Evolutionary conservation across 2,888 invertebrate species (phyloP).

Genomic region (Cerastis leucographa): DNA sequence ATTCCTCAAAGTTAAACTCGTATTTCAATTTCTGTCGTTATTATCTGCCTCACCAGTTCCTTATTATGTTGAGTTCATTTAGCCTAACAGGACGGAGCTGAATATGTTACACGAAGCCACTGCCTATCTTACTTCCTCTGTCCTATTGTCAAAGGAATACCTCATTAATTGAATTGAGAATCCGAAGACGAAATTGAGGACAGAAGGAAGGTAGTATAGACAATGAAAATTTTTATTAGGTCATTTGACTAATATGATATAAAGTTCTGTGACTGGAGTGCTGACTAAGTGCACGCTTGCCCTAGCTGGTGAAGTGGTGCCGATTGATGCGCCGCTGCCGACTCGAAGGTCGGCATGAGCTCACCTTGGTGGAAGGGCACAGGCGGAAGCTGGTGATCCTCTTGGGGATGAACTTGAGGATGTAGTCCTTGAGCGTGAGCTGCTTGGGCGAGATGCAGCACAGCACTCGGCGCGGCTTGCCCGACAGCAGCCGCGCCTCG

Average conservation of each 20-base stretch:
- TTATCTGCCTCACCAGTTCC: background rate
- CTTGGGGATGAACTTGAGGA: slow-evolving; percentile 98
- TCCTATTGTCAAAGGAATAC: background rate
- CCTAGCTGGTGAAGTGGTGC: no score
- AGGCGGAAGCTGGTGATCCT: slow-evolving; percentile 97
- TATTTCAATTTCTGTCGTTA: background rate
- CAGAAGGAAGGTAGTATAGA: background rate
- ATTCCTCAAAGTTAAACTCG: background rate
- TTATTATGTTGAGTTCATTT: background rate
- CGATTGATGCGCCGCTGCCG: no score
- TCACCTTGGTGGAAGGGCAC: slow-evolving; percentile 98
- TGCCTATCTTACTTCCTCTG: background rate
- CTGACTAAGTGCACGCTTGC: background rate
- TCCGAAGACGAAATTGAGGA: background rate
- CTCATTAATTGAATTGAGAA: background rate
- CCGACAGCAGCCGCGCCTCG: slow-evolving; percentile 91
- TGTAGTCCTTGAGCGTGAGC: slow-evolving; percentile 97
- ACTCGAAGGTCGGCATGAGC: background rate
- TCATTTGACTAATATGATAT: no score
- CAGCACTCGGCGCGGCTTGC: slow-evolving; percentile 96
- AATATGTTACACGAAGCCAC: background rate
- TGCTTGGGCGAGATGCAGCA: slow-evolving; percentile 97
- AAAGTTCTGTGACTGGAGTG: background rate
- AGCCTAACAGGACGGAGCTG: background rate
- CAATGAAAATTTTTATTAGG: background rate